A percentile compares a stretch with the other conserved stretches of the same genome.
Conservation (phyloP, 2,113 vertebrate genomes). For the Gopherus evgoodei region DNA sequence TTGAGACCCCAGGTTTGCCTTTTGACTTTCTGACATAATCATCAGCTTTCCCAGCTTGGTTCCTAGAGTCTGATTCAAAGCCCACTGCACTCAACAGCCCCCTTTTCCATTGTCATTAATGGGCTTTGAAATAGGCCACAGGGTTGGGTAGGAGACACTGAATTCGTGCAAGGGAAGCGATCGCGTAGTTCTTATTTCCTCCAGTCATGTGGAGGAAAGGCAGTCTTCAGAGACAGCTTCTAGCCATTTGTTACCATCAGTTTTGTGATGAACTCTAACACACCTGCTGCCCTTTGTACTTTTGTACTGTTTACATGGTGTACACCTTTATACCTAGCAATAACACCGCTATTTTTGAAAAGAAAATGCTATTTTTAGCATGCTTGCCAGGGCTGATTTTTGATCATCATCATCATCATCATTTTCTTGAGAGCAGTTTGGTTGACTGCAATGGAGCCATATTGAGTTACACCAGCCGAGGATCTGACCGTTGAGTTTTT, state of each 20-base stretch:
- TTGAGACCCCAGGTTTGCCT: background rate
- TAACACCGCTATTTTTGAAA: background rate
- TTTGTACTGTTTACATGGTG: background rate
- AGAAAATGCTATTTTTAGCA: background rate
- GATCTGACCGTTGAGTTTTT: background rate
- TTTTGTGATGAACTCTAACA: background rate
- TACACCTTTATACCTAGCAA: background rate
- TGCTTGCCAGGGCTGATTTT: background rate
- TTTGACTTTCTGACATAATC: background rate
- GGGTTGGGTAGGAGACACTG: background rate
- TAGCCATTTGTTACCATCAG: background rate
- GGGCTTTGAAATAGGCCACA: background rate
- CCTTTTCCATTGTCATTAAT: background rate
- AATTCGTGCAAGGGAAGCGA: background rate
- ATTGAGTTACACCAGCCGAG: background rate
- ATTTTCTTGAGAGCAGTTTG: background rate
- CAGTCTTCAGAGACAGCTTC: background rate
- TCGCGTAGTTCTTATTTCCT: background rate
- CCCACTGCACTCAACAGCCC: background rate
- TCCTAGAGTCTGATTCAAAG: background rate
- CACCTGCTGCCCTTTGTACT: background rate
- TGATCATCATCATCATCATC: background rate
- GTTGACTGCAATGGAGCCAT: background rate
- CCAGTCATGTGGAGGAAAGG: background rate
- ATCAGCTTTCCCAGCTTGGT: background rate